Evolutionary conservation across 2,797 vertebrate species (phyloP).

Genomic region (Acanthornis magna): DNA sequence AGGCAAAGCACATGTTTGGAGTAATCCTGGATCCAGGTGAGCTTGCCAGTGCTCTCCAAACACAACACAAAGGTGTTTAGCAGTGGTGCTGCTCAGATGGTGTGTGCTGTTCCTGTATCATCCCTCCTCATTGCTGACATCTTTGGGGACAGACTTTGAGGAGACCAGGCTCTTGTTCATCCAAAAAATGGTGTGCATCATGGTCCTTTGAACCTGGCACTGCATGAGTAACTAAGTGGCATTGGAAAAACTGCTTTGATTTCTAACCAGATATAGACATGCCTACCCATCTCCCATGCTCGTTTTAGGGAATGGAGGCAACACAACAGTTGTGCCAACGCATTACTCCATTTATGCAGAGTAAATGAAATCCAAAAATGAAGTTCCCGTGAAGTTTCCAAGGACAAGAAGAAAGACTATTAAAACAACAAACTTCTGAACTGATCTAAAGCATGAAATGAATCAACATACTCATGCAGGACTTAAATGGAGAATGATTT

Average conservation of each 20-base stretch:
- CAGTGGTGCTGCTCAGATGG: neutral
- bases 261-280: neutral
- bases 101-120: neutral
- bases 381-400: neutral
- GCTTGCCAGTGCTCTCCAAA: neutral
- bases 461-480: neutral
- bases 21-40: accelerated
- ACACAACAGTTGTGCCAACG: neutral
- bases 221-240: neutral
- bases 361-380: neutral
- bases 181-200: neutral
- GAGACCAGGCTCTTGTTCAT: neutral
- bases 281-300: neutral
- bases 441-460: neutral
- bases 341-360: neutral
- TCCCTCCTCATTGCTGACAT: neutral
- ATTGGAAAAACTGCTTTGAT: neutral
- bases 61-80: neutral
- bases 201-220: neutral
- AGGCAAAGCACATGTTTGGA: neutral
- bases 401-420: neutral
- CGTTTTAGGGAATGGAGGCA: neutral
- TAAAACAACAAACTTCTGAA: neutral
- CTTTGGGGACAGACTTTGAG: neutral
- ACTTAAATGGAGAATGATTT: neutral